Evolutionary conservation across 2,797 vertebrate species (phyloP).

Genomic region (Rachycentron canadum): DNA sequence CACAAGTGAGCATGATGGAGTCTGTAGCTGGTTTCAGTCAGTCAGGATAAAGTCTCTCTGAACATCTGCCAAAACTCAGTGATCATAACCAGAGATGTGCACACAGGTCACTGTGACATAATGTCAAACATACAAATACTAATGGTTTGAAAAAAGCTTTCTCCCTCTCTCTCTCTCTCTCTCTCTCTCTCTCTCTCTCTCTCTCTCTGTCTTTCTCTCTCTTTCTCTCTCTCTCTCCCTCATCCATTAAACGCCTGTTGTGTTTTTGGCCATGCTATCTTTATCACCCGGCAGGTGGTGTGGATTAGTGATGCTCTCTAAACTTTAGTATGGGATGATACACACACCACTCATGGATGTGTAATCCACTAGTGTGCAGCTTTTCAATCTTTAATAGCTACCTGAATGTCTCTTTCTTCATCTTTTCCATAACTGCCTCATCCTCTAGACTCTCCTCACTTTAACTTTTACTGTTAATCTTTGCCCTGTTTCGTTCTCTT

Average conservation of each 20-base stretch:
- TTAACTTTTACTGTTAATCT: background rate
- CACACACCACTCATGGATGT: conserved; percentile 3
- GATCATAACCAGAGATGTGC: conserved; percentile 55
- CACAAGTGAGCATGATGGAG: conserved; percentile 28
- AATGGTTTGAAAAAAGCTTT: conserved; percentile 48
- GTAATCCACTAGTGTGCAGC: conserved; percentile 1
- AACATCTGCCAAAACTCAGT: conserved; percentile 68
- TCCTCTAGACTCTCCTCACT: background rate
- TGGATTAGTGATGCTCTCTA: conserved; percentile 47
- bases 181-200: background rate
- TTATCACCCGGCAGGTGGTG: conserved; percentile 46
- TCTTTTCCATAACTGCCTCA: background rate
- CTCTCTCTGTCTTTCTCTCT: background rate
- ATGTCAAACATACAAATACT: conserved; percentile 52
- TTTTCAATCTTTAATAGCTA: conserved; percentile 5
- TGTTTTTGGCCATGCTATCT: conserved; percentile 51
- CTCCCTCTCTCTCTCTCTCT: background rate
- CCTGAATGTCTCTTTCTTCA: background rate
- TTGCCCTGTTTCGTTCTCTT: background rate
- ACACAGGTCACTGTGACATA: conserved; percentile 58
- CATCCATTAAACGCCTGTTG: conserved; percentile 54
- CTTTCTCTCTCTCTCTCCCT: conserved; percentile 15
- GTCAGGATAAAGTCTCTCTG: conserved; percentile 56
- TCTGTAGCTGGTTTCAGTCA: conserved; percentile 36
- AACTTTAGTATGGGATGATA: conserved; percentile 42